Conservation (phyloP, 2,888 invertebrate species). For the Hydrotaea cyrtoneurina region DNA sequence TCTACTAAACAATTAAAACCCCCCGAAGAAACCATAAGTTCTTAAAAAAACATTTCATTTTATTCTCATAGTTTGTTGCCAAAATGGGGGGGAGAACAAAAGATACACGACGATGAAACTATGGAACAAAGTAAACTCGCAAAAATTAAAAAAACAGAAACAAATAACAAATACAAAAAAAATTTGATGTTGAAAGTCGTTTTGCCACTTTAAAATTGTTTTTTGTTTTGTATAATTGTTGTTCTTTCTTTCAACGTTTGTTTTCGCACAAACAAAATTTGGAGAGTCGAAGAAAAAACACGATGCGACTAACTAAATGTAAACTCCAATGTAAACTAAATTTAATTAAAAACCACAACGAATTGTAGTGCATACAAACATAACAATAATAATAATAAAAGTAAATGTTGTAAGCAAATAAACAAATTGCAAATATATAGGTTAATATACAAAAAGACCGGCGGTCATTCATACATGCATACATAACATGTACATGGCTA, state of each 20-base stretch:
- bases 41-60: neutral
- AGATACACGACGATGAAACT: neutral
- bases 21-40: constrained; percentile 7
- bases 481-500: too few species aligned
- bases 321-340: too few species aligned
- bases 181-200: constrained; percentile 79
- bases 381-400: neutral
- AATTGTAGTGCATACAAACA: neutral
- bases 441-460: neutral
- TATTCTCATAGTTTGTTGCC: neutral
- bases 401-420: constrained; percentile 46
- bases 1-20: constrained; percentile 24
- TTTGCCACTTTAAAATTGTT: constrained; percentile 75
- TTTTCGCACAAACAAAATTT: constrained; percentile 23
- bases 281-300: neutral
- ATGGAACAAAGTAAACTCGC: neutral
- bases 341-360: constrained; percentile 39
- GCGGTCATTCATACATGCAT: neutral
- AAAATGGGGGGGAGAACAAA: constrained; percentile 28
- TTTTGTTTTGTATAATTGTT: constrained; percentile 27
- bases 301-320: constrained; percentile 7
- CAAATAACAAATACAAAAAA: constrained; percentile 45
- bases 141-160: constrained; percentile 56
- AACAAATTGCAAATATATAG: constrained; percentile 51
- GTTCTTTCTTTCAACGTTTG: constrained; percentile 38